phyloP scores from a whole-genome alignment of 30 jellyfish, hydroid and myxozoan species.

The Hydra vulgaris region DNA sequence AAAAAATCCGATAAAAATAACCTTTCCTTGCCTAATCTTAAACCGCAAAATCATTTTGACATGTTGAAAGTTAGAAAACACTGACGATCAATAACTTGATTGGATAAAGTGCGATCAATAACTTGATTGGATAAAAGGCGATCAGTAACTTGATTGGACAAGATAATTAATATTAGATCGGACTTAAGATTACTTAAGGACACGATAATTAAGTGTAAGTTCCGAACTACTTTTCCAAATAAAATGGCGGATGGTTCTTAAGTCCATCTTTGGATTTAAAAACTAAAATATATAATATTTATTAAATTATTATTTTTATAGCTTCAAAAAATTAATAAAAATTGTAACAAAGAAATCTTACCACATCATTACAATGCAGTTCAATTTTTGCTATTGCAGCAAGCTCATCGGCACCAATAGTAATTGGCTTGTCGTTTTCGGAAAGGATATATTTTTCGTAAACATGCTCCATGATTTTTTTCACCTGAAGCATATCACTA shows the following conservation, averaged over 20 bases:
- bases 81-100: too few species aligned
- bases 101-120: too few species aligned
- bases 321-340: not conserved
- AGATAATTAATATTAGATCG: too few species aligned
- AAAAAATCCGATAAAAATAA: too few species aligned
- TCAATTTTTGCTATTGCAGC: conserved; percentile 75
- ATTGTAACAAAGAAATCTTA: too few species aligned
- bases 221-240: conserved; percentile 76
- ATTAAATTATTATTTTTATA: too few species aligned
- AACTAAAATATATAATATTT: conserved; percentile 12
- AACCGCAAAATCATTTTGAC: too few species aligned
- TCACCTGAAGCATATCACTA: conserved; percentile 83
- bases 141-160: too few species aligned
- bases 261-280: conserved; percentile 68
- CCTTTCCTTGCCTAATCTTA: too few species aligned
- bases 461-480: conserved; percentile 88
- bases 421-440: conserved; percentile 41
- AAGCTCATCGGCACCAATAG: conserved; percentile 56
- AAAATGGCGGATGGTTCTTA: conserved; percentile 63
- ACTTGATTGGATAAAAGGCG: too few species aligned
- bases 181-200: conserved; percentile 39
- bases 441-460: conserved; percentile 68
- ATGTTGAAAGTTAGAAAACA: too few species aligned
- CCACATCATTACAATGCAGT: conserved; percentile 70
- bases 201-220: conserved; percentile 37